A percentile compares a stretch with the other conserved stretches of the same genome.
Conservation (phyloP, 1,140 invertebrate genomes). For the Hylyphantes graminicola region DNA sequence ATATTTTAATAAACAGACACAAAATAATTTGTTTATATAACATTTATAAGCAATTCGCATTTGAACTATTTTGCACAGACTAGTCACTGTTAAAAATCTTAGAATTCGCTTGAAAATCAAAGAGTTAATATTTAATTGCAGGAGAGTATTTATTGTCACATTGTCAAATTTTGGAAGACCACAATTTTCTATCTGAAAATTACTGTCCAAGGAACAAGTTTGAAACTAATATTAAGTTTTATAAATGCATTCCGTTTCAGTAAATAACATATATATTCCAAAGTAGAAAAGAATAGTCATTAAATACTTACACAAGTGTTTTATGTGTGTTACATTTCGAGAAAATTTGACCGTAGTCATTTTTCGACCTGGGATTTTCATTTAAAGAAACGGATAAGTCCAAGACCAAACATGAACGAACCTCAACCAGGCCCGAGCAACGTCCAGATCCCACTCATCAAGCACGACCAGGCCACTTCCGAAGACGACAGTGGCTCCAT, state of each 20-base stretch:
- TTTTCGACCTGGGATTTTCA: neutral
- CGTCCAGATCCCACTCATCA: conserved; percentile 4
- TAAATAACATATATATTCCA: neutral
- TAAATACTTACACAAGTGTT: neutral
- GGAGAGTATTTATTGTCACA: neutral
- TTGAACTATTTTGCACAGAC: neutral
- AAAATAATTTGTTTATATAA: neutral
- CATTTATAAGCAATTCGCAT: neutral
- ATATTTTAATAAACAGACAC: too few relatives aligned
- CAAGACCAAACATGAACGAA: conserved; percentile 26
- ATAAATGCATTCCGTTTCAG: neutral
- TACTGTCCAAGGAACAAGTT: neutral
- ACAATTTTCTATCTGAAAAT: conserved; percentile 5
- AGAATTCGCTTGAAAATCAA: neutral
- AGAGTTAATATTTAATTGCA: neutral
- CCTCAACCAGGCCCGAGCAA: conserved; percentile 40
- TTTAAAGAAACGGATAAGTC: neutral
- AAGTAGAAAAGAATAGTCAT: neutral
- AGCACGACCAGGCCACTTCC: conserved; percentile 2
- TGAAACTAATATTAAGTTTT: neutral
- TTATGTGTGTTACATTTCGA: neutral
- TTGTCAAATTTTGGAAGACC: neutral
- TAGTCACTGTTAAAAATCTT: neutral
- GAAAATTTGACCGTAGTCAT: neutral
- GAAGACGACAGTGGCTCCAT: conserved; percentile 45